Conservation (phyloP, 2,797 vertebrate species). For the Carduelis carduelis region DNA sequence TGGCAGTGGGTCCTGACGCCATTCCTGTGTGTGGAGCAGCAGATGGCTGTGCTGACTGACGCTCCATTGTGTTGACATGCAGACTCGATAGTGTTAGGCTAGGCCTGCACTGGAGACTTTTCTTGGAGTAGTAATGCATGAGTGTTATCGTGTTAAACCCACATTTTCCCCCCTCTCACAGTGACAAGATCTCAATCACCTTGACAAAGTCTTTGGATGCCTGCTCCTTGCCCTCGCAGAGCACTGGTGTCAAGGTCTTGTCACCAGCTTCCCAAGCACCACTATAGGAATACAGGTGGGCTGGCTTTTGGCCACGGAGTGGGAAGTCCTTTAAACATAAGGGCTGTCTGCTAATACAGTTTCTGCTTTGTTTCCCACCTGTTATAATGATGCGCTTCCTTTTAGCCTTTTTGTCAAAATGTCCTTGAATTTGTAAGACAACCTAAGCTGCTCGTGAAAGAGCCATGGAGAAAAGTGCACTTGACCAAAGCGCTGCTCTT, state of each 20-base stretch:
- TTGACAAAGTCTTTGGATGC: background rate
- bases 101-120: background rate
- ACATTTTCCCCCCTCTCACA: background rate
- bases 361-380: background rate
- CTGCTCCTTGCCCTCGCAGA: background rate
- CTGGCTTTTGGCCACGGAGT: background rate
- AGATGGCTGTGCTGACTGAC: background rate
- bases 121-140: too few relatives aligned
- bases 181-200: background rate
- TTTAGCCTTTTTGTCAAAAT: background rate
- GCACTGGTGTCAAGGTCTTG: background rate
- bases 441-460: background rate
- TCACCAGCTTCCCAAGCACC: background rate
- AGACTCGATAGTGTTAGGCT: fast-evolving
- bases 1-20: background rate
- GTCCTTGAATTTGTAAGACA: background rate
- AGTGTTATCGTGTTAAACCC: background rate
- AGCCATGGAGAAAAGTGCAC: background rate
- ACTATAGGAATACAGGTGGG: fast-evolving
- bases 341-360: background rate
- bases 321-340: background rate
- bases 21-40: background rate
- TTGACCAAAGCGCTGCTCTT: background rate
- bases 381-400: background rate
- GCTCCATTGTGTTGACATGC: background rate